Conservation (phyloP, 2,888 invertebrate species). For the Metacarcinus magister region DNA sequence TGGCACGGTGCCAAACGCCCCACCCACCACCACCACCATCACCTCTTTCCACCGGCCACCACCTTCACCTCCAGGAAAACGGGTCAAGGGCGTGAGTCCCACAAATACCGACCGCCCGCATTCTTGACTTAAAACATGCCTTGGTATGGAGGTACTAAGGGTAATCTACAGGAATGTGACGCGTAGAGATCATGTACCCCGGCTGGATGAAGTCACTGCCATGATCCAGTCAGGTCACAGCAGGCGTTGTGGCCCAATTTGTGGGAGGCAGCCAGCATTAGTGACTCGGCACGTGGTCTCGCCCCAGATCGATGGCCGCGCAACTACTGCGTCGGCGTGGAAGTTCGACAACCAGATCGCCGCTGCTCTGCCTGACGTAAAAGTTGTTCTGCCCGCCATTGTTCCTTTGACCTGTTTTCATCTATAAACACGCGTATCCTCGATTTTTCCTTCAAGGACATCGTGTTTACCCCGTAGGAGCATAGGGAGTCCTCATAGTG, state of each 20-base stretch:
- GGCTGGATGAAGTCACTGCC: background rate
- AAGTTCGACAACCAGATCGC: background rate
- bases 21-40: background rate
- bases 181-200: background rate
- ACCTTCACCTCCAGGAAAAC: background rate
- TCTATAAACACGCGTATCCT: background rate
- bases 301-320: slow-evolving; percentile 57
- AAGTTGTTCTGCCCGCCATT: background rate
- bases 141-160: background rate
- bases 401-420: background rate
- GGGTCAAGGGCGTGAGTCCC: background rate
- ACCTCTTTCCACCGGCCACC: background rate
- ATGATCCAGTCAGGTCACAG: slow-evolving; percentile 29
- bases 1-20: background rate
- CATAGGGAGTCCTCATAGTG: background rate
- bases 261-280: slow-evolving; percentile 64
- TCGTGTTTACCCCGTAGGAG: background rate
- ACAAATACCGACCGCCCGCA: too few species aligned
- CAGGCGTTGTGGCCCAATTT: slow-evolving; percentile 56
- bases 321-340: slow-evolving; percentile 44
- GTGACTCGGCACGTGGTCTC: slow-evolving; percentile 72
- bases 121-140: background rate
- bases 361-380: slow-evolving; percentile 58
- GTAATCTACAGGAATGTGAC: background rate
- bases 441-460: background rate